Base-by-base conservation (phyloP, 53 echinoderm and acorn worm genomes). In the Luidia sarsii region DNA sequence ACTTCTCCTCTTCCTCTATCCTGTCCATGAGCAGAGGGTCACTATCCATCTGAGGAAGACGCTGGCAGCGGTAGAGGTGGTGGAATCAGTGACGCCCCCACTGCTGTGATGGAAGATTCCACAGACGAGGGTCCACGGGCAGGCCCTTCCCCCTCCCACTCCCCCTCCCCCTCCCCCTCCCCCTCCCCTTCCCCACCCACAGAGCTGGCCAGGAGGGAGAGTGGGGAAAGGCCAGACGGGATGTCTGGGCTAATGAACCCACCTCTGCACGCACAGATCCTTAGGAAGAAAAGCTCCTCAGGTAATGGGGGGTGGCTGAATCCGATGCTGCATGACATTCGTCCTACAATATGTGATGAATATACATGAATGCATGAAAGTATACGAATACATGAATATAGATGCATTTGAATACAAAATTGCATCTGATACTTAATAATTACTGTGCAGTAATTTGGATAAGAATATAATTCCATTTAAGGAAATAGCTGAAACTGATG, bases 71-170 rank as follows among this genome's bases (percentile, higher is more conserved):
- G 50, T 19, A 55, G 72, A 27, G 72, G 72, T 4, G 55, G 72
- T 23, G 55, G 54, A 54, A 29, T 72, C 15, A 72, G 72, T 39
- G 72, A 72, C 11, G 72, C 72, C 25, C 72, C 72, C 38, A 72
- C 72, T 7, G 72, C 72, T 4, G 37, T 72, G 2, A 56, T 55
- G 1, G 72, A 39, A 0, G 72, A 72, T 55, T 55, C 56, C 4
- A 53, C 38, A 20, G 72, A 72, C 24, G 72, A 54, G 36, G 55
- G 36, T 2, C 54, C 50, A 52, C 50, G 33, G 50, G 70, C 53
- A 20, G 19, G 28, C 48, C 27, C 68, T 2, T 6, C n/a, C n/a
- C n/a, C n/a, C n/a, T n/a, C n/a, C n/a, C n/a, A n/a, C n/a, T n/a
- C n/a, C n/a, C n/a, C n/a, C n/a, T n/a, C n/a, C n/a, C n/a, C n/a